Evolutionary conservation across 92 coral and sea anemone genomes (phyloP).

Genomic region (Porites lobata): DNA sequence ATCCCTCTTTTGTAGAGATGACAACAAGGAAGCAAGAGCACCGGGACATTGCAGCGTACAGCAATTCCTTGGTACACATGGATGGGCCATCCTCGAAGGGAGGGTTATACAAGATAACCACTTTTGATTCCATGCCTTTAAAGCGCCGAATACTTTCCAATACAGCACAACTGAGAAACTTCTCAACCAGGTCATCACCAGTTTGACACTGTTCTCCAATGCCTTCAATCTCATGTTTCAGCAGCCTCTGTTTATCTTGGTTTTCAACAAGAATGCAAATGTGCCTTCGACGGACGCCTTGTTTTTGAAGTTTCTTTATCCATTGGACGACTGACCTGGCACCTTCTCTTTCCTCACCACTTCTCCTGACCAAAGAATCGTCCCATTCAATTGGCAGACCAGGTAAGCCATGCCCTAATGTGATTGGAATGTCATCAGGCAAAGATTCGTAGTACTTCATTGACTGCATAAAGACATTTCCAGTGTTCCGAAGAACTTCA

Average conservation of each 20-base stretch:
- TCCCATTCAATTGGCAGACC: conserved; percentile 50
- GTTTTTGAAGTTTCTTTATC: not conserved
- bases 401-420: conserved; percentile 17
- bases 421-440: not conserved
- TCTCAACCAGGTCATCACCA: not conserved
- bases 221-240: not conserved
- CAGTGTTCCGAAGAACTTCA: too few relatives aligned
- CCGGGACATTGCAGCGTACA: conserved; percentile 68
- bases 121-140: conserved; percentile 73
- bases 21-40: conserved; percentile 63
- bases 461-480: too few relatives aligned
- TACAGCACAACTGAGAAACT: not conserved
- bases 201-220: too few relatives aligned
- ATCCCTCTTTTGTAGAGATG: conserved; percentile 42
- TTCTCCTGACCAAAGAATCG: not conserved
- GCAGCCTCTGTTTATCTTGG: not conserved
- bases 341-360: not conserved
- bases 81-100: not conserved
- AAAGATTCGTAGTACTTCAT: too few relatives aligned
- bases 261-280: conserved; percentile 47
- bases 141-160: conserved; percentile 72
- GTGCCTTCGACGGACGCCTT: conserved; percentile 30
- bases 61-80: conserved; percentile 12
- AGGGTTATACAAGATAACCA: conserved; percentile 61
- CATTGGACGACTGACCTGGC: not conserved